Conservation (phyloP, 2,113 vertebrate genomes). For the Chloebia gouldiae region DNA sequence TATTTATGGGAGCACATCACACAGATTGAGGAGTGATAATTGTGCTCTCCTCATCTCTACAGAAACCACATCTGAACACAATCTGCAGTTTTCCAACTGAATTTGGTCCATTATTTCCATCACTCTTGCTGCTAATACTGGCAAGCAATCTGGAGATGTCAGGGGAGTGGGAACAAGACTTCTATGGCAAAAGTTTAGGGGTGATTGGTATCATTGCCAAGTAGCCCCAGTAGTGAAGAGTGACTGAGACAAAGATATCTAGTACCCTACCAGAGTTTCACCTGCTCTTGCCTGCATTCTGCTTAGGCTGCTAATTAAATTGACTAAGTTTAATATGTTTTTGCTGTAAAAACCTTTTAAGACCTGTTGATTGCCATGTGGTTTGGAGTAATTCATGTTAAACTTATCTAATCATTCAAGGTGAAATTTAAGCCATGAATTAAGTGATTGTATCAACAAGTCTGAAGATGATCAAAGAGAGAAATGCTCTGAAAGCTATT, state of each 20-base stretch:
- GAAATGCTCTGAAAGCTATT: slow-evolving; percentile 12
- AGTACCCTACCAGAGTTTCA: neutral
- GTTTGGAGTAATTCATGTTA: slow-evolving; percentile 6
- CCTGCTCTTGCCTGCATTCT: neutral
- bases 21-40: neutral
- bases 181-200: neutral
- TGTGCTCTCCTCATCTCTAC: neutral
- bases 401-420: neutral
- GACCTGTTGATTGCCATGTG: neutral
- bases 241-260: neutral
- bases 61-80: neutral
- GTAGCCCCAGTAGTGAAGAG: neutral
- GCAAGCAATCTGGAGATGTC: neutral
- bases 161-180: neutral
- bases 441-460: neutral
- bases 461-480: slow-evolving; percentile 22
- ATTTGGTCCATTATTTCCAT: neutral
- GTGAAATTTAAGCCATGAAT: neutral
- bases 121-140: neutral
- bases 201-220: neutral
- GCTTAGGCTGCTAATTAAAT: neutral
- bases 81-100: neutral
- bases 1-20: neutral
- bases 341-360: neutral
- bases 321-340: neutral